These are phyloP conservation scores for Oreotrochilus melanogaster DNA, from an alignment of 2,113 vertebrate genomes.

Conservation along the genomic window DNA sequence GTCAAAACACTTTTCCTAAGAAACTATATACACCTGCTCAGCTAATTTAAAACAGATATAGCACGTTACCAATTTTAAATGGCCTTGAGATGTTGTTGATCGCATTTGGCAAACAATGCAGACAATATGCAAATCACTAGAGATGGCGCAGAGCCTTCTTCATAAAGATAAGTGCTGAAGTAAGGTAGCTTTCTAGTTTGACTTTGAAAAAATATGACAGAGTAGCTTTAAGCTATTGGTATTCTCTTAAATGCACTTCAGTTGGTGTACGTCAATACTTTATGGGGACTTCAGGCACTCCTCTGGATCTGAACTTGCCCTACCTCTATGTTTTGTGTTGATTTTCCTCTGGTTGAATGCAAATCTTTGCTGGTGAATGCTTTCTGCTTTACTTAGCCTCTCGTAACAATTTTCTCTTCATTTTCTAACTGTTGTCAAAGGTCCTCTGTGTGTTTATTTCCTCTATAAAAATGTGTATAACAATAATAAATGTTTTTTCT, in stretches of 20 bases:
- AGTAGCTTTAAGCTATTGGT: not conserved
- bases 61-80: slow-evolving; percentile 13
- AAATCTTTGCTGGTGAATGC: not conserved
- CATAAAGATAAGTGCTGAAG: not conserved
- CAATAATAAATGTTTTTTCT: not conserved
- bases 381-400: not conserved
- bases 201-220: not conserved
- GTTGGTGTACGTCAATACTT: not conserved
- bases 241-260: not conserved
- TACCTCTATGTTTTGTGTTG: not conserved
- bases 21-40: not conserved
- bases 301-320: not conserved
- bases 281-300: not conserved
- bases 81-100: slow-evolving; percentile 44
- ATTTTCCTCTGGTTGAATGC: not conserved
- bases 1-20: slow-evolving; percentile 17
- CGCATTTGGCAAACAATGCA: slow-evolving; percentile 39
- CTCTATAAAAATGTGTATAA: not conserved
- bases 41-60: slow-evolving; percentile 43
- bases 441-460: not conserved
- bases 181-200: not conserved
- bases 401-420: not conserved
- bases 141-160: not conserved
- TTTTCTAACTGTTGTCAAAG: slow-evolving; percentile 10
- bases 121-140: not conserved